Evolutionary conservation across 2,113 vertebrate genomes (phyloP), one percentile per base, ranked within the genome.

Genomic region (Pipra filicauda): DNA sequence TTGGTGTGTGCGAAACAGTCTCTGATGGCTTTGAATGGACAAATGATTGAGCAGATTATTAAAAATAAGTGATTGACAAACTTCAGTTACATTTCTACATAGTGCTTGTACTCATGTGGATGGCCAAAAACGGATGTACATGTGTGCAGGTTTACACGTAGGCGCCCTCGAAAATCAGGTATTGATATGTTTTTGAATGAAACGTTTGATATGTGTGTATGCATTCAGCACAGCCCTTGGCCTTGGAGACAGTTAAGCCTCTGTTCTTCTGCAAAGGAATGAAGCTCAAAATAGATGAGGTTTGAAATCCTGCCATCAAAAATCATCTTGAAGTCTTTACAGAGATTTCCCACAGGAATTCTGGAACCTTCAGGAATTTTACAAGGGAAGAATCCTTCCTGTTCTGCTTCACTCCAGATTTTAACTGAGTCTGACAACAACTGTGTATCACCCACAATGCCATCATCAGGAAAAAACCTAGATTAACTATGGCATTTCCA

Each of bases 381-480:
- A 51, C 0, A 3, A 51, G 19, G 13, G 64, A 76, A 79, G 20
- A 52, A 69, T 90, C 30, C 31, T 75, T 8, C 21, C 33, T 79
- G 31, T 69, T 30, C 19, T 70, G 4, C 14, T 76, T 93, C 0
- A 1, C 2, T 2, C 8, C 69, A n/a, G 15, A 58, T 88, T 88
- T 37, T 74, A 72, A 41, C 41, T 27, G 27, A 62, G 33, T 11
- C 14, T 21, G 5, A 51, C 12, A 61, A 75, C 14, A 79, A 15
- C 24, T 43, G 15, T 54, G 14, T 15, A 61, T 33, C 15, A 44
- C 30, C 41, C 6, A 65, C 6, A 41, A 15, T 0, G 12, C 51
- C 0, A 2, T 9, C 3, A 1, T 22, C 17, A 87, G 28, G 35
- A 27, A 61, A 71, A 58, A 39, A 2, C 0, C 4, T 52, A 48